These are phyloP conservation scores for Trichopoda pennipes DNA, from an alignment of 2,888 invertebrate species.

Conservation along the genomic window DNA sequence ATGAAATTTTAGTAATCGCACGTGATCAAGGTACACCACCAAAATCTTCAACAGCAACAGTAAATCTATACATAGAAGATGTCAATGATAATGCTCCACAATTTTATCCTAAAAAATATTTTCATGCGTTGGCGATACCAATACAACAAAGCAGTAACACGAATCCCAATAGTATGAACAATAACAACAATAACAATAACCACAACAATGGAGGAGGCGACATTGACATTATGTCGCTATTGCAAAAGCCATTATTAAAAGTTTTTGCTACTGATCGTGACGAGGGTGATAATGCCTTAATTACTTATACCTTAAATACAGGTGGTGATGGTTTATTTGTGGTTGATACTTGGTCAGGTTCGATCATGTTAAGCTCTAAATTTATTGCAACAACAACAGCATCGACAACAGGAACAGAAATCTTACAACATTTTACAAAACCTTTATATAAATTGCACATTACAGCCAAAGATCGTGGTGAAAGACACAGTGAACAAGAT, in stretches of 20 bases:
- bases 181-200: constrained; percentile 41
- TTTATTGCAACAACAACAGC: constrained; percentile 57
- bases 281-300: constrained; percentile 92
- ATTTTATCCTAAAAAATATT: constrained; percentile 94
- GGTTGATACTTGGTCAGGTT: constrained; percentile 89
- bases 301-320: constrained; percentile 89
- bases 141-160: constrained; percentile 55
- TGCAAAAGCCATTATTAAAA: constrained; percentile 84
- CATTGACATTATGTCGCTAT: constrained; percentile 59
- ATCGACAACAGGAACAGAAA: constrained; percentile 35
- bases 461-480: constrained; percentile 91
- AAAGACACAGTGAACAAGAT: constrained; percentile 86
- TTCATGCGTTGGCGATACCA: constrained; percentile 85
- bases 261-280: constrained; percentile 93
- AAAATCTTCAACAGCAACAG: constrained; percentile 93
- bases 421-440: constrained; percentile 82
- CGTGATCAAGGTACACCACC: constrained; percentile 95
- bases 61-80: constrained; percentile 90
- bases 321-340: constrained; percentile 91
- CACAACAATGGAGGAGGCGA: constrained; percentile 42
- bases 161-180: constrained; percentile 22
- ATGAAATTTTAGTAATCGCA: constrained; percentile 92
- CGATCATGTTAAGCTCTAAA: constrained; percentile 84
- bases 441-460: constrained; percentile 87
- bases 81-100: constrained; percentile 95